Evolutionary conservation across 2,797 vertebrate genomes (phyloP).

Genomic region (Poeciliopsis gracilis): DNA sequence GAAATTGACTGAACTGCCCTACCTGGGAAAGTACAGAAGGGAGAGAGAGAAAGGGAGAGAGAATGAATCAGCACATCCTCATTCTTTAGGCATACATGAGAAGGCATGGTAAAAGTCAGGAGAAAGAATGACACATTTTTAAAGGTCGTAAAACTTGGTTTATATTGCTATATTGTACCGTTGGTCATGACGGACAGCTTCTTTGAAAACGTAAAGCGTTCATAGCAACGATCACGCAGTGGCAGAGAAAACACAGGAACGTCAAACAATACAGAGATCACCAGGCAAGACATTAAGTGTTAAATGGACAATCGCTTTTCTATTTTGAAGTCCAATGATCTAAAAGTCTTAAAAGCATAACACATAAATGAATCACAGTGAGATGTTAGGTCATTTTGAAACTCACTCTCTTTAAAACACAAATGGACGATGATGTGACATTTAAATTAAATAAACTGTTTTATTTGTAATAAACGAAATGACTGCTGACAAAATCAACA

Average conservation of each 20-base stretch:
- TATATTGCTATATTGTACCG: not conserved
- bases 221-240: not conserved
- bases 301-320: no score
- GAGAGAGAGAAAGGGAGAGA: not conserved
- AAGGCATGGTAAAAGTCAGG: not conserved
- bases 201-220: not conserved
- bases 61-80: not conserved
- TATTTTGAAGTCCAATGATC: not conserved
- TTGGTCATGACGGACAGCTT: not conserved
- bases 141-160: not conserved
- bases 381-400: not conserved
- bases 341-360: not conserved
- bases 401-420: not conserved
- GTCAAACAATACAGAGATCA: not conserved
- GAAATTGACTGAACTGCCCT: constrained; percentile 89
- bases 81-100: not conserved
- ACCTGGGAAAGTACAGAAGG: constrained; percentile 82
- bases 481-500: not conserved
- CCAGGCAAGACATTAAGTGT: not conserved
- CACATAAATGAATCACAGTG: not conserved
- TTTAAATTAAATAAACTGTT: not conserved
- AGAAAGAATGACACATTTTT: not conserved
- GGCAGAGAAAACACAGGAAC: not conserved
- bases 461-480: no score
- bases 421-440: not conserved